phyloP scores from a whole-genome alignment of 2,797 vertebrate species.

The Eulemur rubriventer region DNA sequence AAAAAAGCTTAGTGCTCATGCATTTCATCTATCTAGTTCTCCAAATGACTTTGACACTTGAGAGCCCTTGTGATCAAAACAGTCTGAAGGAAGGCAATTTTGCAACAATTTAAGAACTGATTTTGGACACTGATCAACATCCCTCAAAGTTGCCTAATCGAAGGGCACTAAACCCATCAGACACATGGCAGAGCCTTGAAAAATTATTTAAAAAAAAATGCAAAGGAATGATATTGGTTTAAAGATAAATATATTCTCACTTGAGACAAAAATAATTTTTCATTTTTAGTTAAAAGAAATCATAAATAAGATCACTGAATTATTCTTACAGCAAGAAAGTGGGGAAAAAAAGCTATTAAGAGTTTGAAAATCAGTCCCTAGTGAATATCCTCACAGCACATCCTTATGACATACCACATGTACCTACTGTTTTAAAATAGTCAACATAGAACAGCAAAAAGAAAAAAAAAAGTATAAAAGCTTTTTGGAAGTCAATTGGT shows the following conservation, averaged over 20 bases:
- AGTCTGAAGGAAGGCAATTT: slow-evolving; percentile 85
- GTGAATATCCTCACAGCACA: slow-evolving; percentile 7
- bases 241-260: slow-evolving; percentile 61
- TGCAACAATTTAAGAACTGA: slow-evolving; percentile 84
- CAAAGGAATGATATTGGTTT: slow-evolving; percentile 64
- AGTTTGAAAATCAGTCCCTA: background rate
- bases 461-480: slow-evolving; percentile 46
- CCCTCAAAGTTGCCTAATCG: slow-evolving; percentile 77
- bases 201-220: slow-evolving; percentile 58
- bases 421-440: slow-evolving; percentile 15
- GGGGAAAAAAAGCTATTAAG: slow-evolving; percentile 8
- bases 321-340: slow-evolving; percentile 54
- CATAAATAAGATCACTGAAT: slow-evolving; percentile 4
- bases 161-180: slow-evolving; percentile 74
- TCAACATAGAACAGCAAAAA: slow-evolving; percentile 11
- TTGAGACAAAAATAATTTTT: slow-evolving; percentile 59
- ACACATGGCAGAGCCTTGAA: slow-evolving; percentile 67
- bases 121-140: slow-evolving; percentile 84
- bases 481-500: slow-evolving; percentile 40
- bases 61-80: slow-evolving; percentile 86
- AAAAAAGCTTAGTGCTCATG: slow-evolving; percentile 83
- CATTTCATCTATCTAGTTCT: slow-evolving; percentile 87
- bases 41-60: slow-evolving; percentile 88
- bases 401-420: background rate
- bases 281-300: background rate